These are phyloP conservation scores for Atethmia centrago DNA, from an alignment of 2,888 invertebrate genomes.

Conservation along the genomic window DNA sequence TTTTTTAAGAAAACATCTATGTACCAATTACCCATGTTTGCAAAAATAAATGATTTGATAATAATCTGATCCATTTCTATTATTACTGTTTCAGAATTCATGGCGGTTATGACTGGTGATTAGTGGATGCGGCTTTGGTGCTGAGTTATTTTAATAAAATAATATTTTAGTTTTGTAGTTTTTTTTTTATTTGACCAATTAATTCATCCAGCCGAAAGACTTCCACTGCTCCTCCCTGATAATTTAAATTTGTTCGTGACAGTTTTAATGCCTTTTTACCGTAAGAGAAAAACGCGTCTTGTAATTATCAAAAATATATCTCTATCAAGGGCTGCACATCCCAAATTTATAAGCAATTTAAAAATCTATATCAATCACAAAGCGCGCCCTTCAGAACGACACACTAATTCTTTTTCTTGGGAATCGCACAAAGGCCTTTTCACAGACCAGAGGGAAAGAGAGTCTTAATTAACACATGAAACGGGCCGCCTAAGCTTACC, in stretches of 20 bases:
- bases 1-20: too few relatives aligned
- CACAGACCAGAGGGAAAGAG: conserved; percentile 53
- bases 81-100: conserved; percentile 92
- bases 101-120: conserved; percentile 95
- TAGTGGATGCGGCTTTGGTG: conserved; percentile 75
- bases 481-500: conserved; percentile 47
- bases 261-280: too few relatives aligned
- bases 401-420: conserved; percentile 55
- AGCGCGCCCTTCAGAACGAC: conserved; percentile 27
- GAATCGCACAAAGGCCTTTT: conserved; percentile 50
- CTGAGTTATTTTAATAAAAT: conserved; percentile 56
- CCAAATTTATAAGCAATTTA: conserved; percentile 12
- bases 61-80: not conserved
- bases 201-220: not conserved
- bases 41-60: too few relatives aligned
- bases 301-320: not conserved
- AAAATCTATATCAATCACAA: conserved; percentile 25
- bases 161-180: conserved; percentile 53
- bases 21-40: too few relatives aligned
- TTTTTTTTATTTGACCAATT: conserved; percentile 18
- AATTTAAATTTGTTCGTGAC: not conserved
- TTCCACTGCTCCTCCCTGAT: not conserved
- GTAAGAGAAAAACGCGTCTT: not conserved
- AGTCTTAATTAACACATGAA: conserved; percentile 69
- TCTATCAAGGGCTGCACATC: not conserved